Evolutionary conservation across 2,888 invertebrate genomes (phyloP).

Genomic region (Prenolepis imparis): DNA sequence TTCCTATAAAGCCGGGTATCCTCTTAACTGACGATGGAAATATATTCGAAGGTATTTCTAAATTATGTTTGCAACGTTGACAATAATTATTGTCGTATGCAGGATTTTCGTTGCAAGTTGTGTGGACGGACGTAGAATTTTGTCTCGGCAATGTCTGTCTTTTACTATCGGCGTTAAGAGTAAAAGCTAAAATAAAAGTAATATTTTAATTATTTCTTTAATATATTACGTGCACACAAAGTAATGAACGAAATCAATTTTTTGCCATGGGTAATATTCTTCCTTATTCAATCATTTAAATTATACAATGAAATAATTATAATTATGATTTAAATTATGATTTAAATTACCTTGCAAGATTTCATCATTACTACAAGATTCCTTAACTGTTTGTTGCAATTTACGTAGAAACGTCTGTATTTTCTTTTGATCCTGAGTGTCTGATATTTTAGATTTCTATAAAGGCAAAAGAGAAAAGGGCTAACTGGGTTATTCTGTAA

Average conservation of each 20-base stretch:
- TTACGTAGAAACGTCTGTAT: background rate
- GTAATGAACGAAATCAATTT: background rate
- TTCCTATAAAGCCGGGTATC: constrained; percentile 2
- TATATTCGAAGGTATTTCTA: constrained; percentile 48
- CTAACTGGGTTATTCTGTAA: too few relatives aligned
- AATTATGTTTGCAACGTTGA: constrained; percentile 52
- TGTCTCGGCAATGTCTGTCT: background rate
- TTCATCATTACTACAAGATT: background rate
- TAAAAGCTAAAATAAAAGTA: background rate
- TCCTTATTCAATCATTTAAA: background rate
- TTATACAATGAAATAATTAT: too few relatives aligned
- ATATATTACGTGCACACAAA: background rate
- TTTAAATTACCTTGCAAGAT: background rate
- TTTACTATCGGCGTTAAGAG: background rate
- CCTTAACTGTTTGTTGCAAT: background rate
- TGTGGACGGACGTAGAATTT: background rate
- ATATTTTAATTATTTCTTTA: background rate
- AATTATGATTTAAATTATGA: too few relatives aligned
- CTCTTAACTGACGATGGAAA: background rate
- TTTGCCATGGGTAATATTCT: background rate
- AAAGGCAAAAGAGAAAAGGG: background rate
- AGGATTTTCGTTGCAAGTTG: background rate
- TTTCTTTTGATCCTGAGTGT: background rate
- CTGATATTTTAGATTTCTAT: background rate
- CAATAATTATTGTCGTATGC: constrained; percentile 32